A percentile compares a stretch with the other conserved stretches of the same genome.
phyloP scores from a whole-genome alignment of 1,140 invertebrate genomes.

The Drosophila tani region DNA sequence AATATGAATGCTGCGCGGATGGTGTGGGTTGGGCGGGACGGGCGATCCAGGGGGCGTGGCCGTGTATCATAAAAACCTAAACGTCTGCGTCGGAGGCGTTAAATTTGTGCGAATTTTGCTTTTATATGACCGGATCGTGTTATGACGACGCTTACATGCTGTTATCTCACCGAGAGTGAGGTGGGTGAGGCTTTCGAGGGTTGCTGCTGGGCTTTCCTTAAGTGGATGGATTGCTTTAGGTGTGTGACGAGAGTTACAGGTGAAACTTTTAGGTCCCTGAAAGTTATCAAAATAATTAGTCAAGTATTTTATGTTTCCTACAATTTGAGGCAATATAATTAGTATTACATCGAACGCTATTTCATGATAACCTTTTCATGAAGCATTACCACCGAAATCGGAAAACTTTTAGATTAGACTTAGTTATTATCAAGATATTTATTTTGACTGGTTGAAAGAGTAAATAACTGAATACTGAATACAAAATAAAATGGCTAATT shows the following conservation, averaged over 20 bases:
- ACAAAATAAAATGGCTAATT: neutral
- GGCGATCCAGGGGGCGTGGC: constrained; percentile 1
- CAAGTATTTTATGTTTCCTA: constrained; percentile 1
- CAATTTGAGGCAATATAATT: too few species aligned
- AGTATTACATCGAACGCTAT: neutral
- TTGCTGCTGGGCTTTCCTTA: constrained; percentile 8
- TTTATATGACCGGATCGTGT: constrained; percentile 79
- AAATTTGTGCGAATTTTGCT: constrained; percentile 64
- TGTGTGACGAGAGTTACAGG: constrained; percentile 2
- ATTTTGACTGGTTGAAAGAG: too few species aligned
- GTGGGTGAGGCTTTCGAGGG: neutral
- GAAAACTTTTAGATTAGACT: constrained; percentile 4
- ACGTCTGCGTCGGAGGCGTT: constrained; percentile 58
- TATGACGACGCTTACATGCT: constrained; percentile 68
- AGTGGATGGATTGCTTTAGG: constrained; percentile 45
- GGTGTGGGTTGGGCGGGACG: neutral
- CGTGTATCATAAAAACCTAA: constrained; percentile 65
- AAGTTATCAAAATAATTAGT: constrained; percentile 16
- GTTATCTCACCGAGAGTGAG: constrained; percentile 51
- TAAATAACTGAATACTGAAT: too few species aligned
- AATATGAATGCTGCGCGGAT: constrained; percentile 64
- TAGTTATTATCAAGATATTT: neutral
- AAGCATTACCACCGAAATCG: neutral
- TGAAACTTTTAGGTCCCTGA: neutral
- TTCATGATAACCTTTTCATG: neutral